phyloP scores from a whole-genome alignment of 2,888 invertebrate genomes.

The Mesorhabditis spiculigera region DNA sequence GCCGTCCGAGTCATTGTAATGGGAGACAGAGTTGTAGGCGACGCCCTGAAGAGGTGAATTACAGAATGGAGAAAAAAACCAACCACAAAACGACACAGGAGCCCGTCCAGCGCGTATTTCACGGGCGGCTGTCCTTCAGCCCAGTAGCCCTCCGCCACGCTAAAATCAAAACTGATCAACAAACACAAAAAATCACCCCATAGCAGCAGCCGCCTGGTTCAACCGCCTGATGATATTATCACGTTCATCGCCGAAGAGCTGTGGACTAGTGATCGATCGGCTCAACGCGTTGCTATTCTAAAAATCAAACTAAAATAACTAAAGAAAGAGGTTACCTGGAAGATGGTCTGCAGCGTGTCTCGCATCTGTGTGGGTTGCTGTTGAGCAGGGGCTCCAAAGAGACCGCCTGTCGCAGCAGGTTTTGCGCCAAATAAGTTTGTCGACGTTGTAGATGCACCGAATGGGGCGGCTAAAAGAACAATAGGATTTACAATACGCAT shows the following conservation, averaged over 20 bases:
- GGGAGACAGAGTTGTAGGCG: slow-evolving; percentile 83
- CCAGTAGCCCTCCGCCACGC: slow-evolving; percentile 37
- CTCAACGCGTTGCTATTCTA: slow-evolving; percentile 31
- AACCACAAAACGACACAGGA: slow-evolving; percentile 84
- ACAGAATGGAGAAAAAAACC: slow-evolving; percentile 9
- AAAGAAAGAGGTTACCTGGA: slow-evolving; percentile 12
- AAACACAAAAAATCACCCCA: slow-evolving; percentile 65
- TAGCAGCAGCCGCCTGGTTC: slow-evolving; percentile 86
- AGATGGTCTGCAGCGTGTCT: slow-evolving; percentile 14
- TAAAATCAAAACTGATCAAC: background rate
- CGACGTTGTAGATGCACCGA: slow-evolving; percentile 10
- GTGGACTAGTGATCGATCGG: slow-evolving; percentile 60
- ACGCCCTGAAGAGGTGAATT: slow-evolving; percentile 67
- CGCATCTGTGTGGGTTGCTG: slow-evolving; percentile 1
- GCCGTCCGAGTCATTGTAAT: slow-evolving; percentile 84
- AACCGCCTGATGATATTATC: slow-evolving; percentile 88
- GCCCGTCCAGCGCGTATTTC: slow-evolving; percentile 69
- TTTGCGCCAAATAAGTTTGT: slow-evolving; percentile 13
- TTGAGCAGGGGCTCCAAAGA: slow-evolving; percentile 12
- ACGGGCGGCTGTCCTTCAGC: slow-evolving; percentile 73
- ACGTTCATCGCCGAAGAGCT: slow-evolving; percentile 85
- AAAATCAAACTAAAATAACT: slow-evolving; percentile 9
- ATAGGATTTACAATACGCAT: no score
- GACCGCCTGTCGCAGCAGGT: slow-evolving; percentile 15
- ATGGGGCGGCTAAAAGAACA: background rate